Evolutionary conservation across 2,113 vertebrate species (phyloP), one percentile per base, ranked within the genome.

Genomic region (Coptodon bakossiorum): DNA sequence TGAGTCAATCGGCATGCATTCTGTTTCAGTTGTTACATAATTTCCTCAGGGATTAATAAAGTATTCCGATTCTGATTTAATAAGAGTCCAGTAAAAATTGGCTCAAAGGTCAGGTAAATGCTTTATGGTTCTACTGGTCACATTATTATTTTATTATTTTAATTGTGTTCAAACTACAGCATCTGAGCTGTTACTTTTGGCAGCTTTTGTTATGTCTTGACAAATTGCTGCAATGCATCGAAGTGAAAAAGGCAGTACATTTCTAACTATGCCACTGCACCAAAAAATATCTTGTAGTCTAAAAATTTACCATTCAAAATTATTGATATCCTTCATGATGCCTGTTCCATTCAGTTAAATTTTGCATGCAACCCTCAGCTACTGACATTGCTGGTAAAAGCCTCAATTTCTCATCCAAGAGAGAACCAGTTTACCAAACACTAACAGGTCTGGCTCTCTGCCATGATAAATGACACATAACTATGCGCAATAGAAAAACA

Each of bases 331-430:
- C 57, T 63, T 40, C 9, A 71, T 16, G 29, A 24, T 43, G 11
- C 34, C 48, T 45, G 17, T 19, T 68, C 12, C 22, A 40, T 83
- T 59, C 22, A 80, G 52, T 78, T 16, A 66, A 7, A 80, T 10
- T 38, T 43, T 73, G 24, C 17, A 59, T 54, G 61, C 19, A 84
- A 34, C 13, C 71, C 68, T 90, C 86, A 91, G 83, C 36, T 56
- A 84, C 79, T 93, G 91, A 93, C 94, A 95, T 81, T 89, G 85
- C 91, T 90, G 91, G 94, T 93, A 90, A 95, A 95, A 79, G 50
- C 90, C 93, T 94, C 92, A 94, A 95, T 95, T 95, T 95, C 92
- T 94, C 86, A 89, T 89, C 59, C 38, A 53, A 66, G 11, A 61
- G 22, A 80, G 57, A 86, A 83, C 83, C 78, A 43, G 85, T 86